These are phyloP conservation scores for Parthenolecanium corni DNA, from an alignment of 2,888 invertebrate species.

Conservation along the genomic window DNA sequence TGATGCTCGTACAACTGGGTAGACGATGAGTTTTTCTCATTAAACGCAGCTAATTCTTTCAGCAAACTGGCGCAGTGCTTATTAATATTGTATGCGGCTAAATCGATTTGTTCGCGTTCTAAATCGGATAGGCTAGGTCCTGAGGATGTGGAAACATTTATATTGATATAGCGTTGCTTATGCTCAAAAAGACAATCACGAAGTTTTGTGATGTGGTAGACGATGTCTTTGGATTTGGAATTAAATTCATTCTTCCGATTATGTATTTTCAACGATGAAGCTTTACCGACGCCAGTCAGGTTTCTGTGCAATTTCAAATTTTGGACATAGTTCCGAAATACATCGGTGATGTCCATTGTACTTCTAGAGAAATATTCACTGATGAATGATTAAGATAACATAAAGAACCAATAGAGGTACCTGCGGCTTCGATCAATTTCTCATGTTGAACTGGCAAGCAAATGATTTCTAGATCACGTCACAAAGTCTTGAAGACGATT, in stretches of 20 bases:
- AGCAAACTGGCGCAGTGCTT: conserved; percentile 66
- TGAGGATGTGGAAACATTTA: background rate
- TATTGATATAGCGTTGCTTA: conserved; percentile 16
- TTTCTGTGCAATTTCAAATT: conserved; percentile 8
- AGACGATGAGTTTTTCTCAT: conserved; percentile 30
- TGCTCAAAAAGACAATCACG: conserved; percentile 8
- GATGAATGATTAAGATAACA: no score
- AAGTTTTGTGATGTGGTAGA: conserved; percentile 17
- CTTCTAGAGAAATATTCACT: background rate
- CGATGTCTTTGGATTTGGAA: conserved; percentile 17
- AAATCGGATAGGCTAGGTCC: conserved; percentile 52
- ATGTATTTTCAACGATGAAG: conserved; percentile 11
- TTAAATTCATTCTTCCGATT: conserved; percentile 14
- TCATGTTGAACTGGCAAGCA: no score
- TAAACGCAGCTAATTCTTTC: conserved; percentile 45
- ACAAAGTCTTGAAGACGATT: no score
- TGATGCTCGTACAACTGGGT: conserved; percentile 65
- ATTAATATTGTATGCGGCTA: conserved; percentile 72
- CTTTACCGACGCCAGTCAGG: conserved; percentile 4
- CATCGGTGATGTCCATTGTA: conserved; percentile 19
- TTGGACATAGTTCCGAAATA: conserved; percentile 12
- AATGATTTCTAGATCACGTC: no score
- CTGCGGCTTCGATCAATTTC: no score
- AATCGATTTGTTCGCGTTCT: conserved; percentile 77
- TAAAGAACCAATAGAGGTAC: no score